phyloP scores from a whole-genome alignment of 2,113 vertebrate genomes.

The Prionailurus bengalensis region DNA sequence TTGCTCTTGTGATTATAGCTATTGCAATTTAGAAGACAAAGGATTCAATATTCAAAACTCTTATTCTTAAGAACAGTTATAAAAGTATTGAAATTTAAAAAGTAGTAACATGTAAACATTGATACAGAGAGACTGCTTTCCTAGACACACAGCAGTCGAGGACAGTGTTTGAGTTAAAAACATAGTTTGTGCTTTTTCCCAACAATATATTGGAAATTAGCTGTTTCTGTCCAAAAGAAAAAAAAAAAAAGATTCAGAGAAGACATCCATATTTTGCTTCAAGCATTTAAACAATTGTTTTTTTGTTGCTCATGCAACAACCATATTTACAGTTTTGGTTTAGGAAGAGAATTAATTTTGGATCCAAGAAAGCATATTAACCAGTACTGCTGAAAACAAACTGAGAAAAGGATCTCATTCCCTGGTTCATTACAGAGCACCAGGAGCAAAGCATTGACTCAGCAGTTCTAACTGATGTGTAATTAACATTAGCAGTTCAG shows the following conservation, averaged over 20 bases:
- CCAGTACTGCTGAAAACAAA: slow-evolving; percentile 82
- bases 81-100: slow-evolving; percentile 98
- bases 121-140: slow-evolving; percentile 90
- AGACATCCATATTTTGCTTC: slow-evolving; percentile 81
- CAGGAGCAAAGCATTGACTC: slow-evolving; percentile 59
- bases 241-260: slow-evolving; percentile 65
- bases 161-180: slow-evolving; percentile 87
- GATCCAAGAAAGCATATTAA: slow-evolving; percentile 88
- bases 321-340: slow-evolving; percentile 90
- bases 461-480: slow-evolving; percentile 71
- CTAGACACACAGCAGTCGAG: slow-evolving; percentile 86
- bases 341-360: slow-evolving; percentile 88
- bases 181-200: slow-evolving; percentile 89
- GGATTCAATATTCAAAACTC: slow-evolving; percentile 91
- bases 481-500: not conserved
- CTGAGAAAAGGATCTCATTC: slow-evolving; percentile 54
- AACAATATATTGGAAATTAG: slow-evolving; percentile 84
- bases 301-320: slow-evolving; percentile 87
- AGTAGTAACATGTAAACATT: slow-evolving; percentile 97
- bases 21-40: slow-evolving; percentile 91
- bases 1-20: slow-evolving; percentile 90
- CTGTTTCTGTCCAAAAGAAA: slow-evolving; percentile 51
- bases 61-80: slow-evolving; percentile 93
- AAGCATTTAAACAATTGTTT: slow-evolving; percentile 84
- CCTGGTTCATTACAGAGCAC: slow-evolving; percentile 79